A percentile compares a stretch with the other conserved stretches of the same genome.
phyloP scores from a whole-genome alignment of 2,888 invertebrate genomes.

The Elegia similella region DNA sequence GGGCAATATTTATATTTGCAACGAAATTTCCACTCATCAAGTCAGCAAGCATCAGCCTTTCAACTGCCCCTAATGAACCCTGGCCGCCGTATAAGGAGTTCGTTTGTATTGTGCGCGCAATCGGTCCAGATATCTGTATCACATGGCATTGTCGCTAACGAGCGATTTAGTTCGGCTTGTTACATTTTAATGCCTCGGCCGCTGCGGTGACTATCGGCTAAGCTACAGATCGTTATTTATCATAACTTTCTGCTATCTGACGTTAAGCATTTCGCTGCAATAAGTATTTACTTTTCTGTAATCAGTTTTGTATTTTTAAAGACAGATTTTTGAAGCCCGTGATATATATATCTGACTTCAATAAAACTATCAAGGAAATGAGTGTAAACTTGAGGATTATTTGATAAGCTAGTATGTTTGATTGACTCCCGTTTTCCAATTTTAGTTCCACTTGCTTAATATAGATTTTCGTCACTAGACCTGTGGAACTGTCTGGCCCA shows the following conservation, averaged over 20 bases:
- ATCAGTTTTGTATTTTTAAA: background rate
- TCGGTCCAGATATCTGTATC: slow-evolving; percentile 63
- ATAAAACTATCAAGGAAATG: no score
- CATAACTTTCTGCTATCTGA: slow-evolving; percentile 5
- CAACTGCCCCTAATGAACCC: slow-evolving; percentile 51
- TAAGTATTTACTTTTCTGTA: background rate
- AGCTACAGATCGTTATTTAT: slow-evolving; percentile 19
- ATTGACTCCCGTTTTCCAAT: no score
- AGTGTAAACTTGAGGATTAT: no score
- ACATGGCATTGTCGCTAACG: slow-evolving; percentile 61
- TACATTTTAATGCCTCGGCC: slow-evolving; percentile 32
- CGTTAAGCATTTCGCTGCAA: background rate
- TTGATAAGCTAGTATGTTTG: no score
- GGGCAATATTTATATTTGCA: slow-evolving; percentile 15
- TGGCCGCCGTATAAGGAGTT: slow-evolving; percentile 57
- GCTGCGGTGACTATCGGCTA: slow-evolving; percentile 24
- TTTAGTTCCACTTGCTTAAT: no score
- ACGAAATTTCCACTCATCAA: slow-evolving; percentile 39
- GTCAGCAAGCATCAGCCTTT: slow-evolving; percentile 31
- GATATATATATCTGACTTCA: no score
- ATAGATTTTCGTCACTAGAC: no score
- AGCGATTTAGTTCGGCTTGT: slow-evolving; percentile 33
- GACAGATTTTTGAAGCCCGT: no score
- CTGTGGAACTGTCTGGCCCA: no score
- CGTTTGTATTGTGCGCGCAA: slow-evolving; percentile 58